phyloP scores from a whole-genome alignment of 2,113 vertebrate genomes.

The Ginglymostoma cirratum region DNA sequence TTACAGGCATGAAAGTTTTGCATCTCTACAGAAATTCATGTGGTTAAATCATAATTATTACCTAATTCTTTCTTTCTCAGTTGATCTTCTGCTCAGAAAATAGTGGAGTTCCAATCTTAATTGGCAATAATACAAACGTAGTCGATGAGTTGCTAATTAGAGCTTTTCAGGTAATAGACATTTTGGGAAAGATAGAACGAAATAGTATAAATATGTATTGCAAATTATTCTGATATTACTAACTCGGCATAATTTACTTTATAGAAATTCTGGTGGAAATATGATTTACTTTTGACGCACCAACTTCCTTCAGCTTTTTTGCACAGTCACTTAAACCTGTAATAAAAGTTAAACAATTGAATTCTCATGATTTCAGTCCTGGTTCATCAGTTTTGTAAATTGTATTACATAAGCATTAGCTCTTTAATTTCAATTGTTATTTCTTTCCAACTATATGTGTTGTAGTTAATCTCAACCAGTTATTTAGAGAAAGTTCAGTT shows the following conservation, averaged over 20 bases:
- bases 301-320: background rate
- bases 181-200: background rate
- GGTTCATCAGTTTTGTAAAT: background rate
- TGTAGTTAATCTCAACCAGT: too few relatives aligned
- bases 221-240: background rate
- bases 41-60: background rate
- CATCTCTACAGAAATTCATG: fast-evolving
- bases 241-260: background rate
- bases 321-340: background rate
- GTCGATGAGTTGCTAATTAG: too few relatives aligned
- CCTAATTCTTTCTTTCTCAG: background rate
- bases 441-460: background rate
- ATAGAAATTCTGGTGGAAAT: background rate
- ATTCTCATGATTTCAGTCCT: background rate
- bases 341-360: background rate
- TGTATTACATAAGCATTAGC: background rate
- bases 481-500: too few relatives aligned
- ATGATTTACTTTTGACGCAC: background rate
- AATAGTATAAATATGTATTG: too few relatives aligned
- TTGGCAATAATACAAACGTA: background rate
- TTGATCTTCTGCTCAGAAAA: background rate
- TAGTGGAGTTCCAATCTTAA: background rate
- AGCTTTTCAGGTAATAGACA: background rate
- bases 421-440: background rate
- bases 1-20: background rate